phyloP scores from a whole-genome alignment of 92 coral and sea anemone species.

The Heteractis magnifica region DNA sequence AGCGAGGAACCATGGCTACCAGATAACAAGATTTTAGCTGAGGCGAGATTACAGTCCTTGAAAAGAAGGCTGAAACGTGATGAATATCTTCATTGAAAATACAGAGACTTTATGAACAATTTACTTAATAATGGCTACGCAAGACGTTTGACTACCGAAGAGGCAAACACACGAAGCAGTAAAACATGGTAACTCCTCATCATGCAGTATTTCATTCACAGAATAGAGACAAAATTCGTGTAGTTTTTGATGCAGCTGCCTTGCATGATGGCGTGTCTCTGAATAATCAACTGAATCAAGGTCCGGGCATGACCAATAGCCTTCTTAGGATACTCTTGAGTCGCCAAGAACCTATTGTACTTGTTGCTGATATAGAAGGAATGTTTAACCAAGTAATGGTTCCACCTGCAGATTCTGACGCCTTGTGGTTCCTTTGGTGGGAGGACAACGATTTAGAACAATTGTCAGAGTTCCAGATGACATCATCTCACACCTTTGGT shows the following conservation, averaged over 20 bases:
- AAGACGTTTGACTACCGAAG: conserved; percentile 38
- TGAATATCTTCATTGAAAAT: conserved; percentile 36
- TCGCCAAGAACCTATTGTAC: conserved; percentile 52
- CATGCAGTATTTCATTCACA: conserved; percentile 59
- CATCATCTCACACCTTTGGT: not conserved
- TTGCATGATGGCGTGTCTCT: conserved; percentile 48
- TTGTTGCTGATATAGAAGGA: conserved; percentile 4
- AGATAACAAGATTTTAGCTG: conserved; percentile 55
- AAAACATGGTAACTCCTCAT: conserved; percentile 67
- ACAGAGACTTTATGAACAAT: conserved; percentile 41
- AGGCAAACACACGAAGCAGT: conserved; percentile 37
- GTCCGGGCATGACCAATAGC: conserved; percentile 62
- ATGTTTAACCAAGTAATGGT: not conserved
- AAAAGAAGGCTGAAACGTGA: conserved; percentile 38
- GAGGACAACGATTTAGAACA: not conserved
- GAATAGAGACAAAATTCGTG: conserved; percentile 39
- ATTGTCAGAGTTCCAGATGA: too few species aligned
- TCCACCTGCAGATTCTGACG: conserved; percentile 57
- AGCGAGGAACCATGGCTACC: conserved; percentile 57
- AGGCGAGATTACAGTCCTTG: conserved; percentile 43
- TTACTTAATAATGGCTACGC: conserved; percentile 40
- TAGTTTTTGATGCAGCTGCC: conserved; percentile 65
- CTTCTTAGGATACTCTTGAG: conserved; percentile 59
- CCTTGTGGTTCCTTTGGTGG: conserved; percentile 52
- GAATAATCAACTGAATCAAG: conserved; percentile 58